Evolutionary conservation across 2,797 vertebrate species (phyloP), one percentile per base, ranked within the genome.

Genomic region (Cossypha heuglini): DNA sequence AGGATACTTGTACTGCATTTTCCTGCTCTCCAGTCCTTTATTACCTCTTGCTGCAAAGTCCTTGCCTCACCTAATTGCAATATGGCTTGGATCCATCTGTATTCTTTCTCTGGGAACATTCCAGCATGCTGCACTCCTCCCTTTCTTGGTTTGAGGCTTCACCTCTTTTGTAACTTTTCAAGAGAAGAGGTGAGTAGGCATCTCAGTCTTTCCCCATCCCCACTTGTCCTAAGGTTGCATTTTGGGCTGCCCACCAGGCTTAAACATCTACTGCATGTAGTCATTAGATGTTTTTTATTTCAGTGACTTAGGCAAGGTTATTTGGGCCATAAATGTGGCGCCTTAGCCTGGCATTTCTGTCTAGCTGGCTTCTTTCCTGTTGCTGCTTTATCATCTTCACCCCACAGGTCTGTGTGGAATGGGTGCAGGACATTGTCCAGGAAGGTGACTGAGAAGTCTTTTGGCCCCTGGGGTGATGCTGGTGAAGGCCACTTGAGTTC

Each of bases 41-140:
- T 94, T 90, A 92, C 62, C 38, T 91, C 73, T 94, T 86, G 59
- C 94, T 90, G 73, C 89, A 93, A 91, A 94, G 91, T 94, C 87
- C 94, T 95, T 96, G 93, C 29, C 48, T 97, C 69, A 69, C 73
- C 87, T 95, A 94, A 94, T 96, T 90, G 76, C 3, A 2, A 35
- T 93, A 93, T 93, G 87, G 91, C 96, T 90, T 81, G 35, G 59
- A 78, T 88, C 94, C 96, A 95, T 93, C 81, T 62, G 24, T 83
- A 80, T 68, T 78, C 87, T 90, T 94, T 94, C 66, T 69, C 55
- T 96, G 95, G 91, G 94, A 94, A 61, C 13, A 12, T 86, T 95
- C 93, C 96, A 97, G 48, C 48, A 29, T 63, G 48, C 69, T 90
- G 38, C 55, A 93, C 7, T 92, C 54, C 26, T 88, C 21, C 35